Evolutionary conservation across 2,888 invertebrate genomes (phyloP), one percentile per base, ranked within the genome.

Genomic region (Cyclophora punctaria): DNA sequence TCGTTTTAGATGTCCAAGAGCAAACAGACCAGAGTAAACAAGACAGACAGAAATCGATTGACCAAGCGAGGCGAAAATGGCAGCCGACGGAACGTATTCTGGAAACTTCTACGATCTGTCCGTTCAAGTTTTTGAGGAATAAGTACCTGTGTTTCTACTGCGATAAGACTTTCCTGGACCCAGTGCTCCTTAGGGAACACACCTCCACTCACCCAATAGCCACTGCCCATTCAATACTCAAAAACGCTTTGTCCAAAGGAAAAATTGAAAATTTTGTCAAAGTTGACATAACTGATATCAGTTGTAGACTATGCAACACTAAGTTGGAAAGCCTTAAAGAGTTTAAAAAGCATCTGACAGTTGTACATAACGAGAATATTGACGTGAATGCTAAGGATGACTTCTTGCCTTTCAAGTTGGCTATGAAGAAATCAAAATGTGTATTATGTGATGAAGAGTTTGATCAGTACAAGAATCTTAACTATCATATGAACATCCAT

Each of bases 101-200:
- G 48, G 88, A 88, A 62, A 79, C 75, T 52, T 82, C 87, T 20
- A 81, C 83, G 0, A 83, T 80, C 0, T 87, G 87, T 51, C 88
- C 88, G 0, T 88, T 88, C 47, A 64, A 87, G 37, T 87, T 85
- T 47, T 81, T 86, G 0, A 86, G 83, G 55, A 87, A 87, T 53
- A 86, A 83, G 46, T 86, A 85, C 49, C 85, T 86, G 69, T 88
- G 88, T 54, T 86, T 87, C 57, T 69, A 87, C 3, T 88, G 88
- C 54, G 75, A 84, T 0, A 78, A 82, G 59, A 80, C 83, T 2
- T 87, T 80, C 59, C 60, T 86, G 34, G 86, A 88, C 52, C 70
- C 80, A 2, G 58, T 70, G 1, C 88, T 87, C 47, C 84, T 86
- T 83, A 63, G 58, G 0, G 78, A 80, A 2, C 88, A 88, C 46